Base-by-base conservation (phyloP, 2,113 vertebrate species). In the Ia io region DNA sequence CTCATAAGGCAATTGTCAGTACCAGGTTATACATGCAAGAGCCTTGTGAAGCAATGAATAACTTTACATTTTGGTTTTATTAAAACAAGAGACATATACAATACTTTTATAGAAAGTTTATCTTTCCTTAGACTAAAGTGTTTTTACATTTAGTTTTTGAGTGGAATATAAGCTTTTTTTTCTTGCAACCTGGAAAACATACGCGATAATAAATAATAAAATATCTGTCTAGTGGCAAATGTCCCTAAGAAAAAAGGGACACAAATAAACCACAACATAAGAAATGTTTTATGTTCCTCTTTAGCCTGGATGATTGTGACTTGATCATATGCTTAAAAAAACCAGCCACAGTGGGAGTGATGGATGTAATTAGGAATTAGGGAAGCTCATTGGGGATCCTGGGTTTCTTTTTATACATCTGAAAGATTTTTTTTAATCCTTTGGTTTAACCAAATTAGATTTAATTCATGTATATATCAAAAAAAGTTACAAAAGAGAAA, bases 191-290 rank as follows among this genome's bases (percentile, higher is more conserved):
- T 84, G 42, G 79, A 93, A 95, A 82, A 94, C 25, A 92, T 73
- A 91, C 47, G 96, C 79, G 32, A 76, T 65, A 87, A 85, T 65
- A 94, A 93, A 90, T 51, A 95, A 85, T 83, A 91, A 94, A 94
- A 56, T 90, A 82, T 77, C 51, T 73, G 12, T 83, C 71, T 89
- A 65, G 17, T 82, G 84, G 87, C 37, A 94, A 85, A 83, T 91
- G 42, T 67, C 61, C 76, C 61, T 83, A 44, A 88, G 80, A 83
- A 84, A 42, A 92, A 96, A 80, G 17, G 65, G 61, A 82, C 71
- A 78, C 51, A 95, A 96, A 67, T 53, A 91, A 28, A 94, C 22
- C 17, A 80, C 10, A 35, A 70, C 32, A 74, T 90, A 47, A 94
- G 32, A 84, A 84, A 95, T 91, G 47, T 69, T 87, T 93, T 84